These are phyloP conservation scores for Escarpia spicata DNA, from an alignment of 2,888 invertebrate species.

Conservation along the genomic window DNA sequence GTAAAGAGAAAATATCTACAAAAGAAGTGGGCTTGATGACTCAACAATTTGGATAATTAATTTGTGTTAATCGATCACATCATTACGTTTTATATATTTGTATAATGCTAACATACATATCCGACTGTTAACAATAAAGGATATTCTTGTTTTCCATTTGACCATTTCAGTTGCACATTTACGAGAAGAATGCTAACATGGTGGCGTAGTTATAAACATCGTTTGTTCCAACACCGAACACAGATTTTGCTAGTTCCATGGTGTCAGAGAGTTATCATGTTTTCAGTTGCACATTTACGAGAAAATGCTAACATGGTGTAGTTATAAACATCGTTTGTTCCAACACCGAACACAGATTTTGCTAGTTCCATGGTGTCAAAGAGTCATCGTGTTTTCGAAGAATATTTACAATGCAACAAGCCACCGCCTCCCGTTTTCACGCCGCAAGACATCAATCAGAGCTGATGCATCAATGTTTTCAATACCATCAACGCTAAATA, in stretches of 20 bases:
- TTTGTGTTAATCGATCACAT: no score
- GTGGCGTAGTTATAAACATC: constrained; percentile 78
- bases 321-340: constrained; percentile 88
- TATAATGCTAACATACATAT: no score
- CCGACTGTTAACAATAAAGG: no score
- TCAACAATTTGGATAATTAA: no score
- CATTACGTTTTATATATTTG: no score
- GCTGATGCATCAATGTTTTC: neutral
- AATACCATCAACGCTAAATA: neutral
- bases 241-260: constrained; percentile 92
- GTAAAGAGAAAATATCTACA: no score
- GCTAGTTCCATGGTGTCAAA: constrained; percentile 85
- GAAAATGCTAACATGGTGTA: neutral
- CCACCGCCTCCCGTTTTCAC: neutral
- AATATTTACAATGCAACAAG: neutral
- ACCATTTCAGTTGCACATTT: no score
- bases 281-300: no score
- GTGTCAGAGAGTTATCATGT: neutral
- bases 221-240: constrained; percentile 86
- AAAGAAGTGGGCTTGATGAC: no score
- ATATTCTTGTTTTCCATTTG: no score
- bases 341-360: constrained; percentile 86
- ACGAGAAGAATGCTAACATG: no score
- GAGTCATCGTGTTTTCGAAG: neutral
- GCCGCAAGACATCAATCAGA: neutral